phyloP scores from a whole-genome alignment of 2,888 invertebrate genomes.

The Pteria penguin region DNA sequence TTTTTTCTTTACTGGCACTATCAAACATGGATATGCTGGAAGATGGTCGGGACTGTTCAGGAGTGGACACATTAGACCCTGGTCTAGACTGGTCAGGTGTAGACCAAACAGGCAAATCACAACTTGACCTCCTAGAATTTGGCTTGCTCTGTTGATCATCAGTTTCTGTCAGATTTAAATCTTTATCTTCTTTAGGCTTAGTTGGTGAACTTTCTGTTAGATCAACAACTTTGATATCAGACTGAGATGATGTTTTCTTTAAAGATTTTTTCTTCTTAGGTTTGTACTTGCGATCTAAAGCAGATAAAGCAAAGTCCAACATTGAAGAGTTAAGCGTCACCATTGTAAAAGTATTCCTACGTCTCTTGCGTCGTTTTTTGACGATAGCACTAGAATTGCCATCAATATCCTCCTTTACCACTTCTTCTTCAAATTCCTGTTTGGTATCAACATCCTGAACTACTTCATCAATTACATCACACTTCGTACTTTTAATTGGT shows the following conservation, averaged over 20 bases:
- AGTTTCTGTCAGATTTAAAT: too few relatives aligned
- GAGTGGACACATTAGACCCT: too few relatives aligned
- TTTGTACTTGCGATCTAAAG: constrained; percentile 51
- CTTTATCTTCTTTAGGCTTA: constrained; percentile 5
- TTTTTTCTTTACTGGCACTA: too few relatives aligned
- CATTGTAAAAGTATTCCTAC: constrained; percentile 27
- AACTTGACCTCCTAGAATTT: background rate
- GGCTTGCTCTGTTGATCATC: too few relatives aligned
- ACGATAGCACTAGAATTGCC: background rate
- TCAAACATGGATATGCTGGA: too few relatives aligned
- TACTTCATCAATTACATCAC: background rate
- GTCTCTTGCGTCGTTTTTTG: constrained; percentile 32
- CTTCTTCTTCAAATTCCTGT: constrained; percentile 29
- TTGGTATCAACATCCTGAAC: constrained; percentile 14
- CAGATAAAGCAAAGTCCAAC: constrained; percentile 61
- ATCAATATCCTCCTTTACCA: constrained; percentile 10
- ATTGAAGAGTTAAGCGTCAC: constrained; percentile 57
- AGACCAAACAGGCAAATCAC: background rate
- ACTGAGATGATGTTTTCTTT: constrained; percentile 3
- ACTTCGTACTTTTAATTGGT: background rate
- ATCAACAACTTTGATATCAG: background rate
- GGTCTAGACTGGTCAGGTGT: too few relatives aligned
- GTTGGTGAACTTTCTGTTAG: background rate
- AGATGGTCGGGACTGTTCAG: too few relatives aligned
- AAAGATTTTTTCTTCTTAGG: constrained; percentile 24